Percentiles rank a stretch among this genome's conserved stretches.
These are phyloP conservation scores for Capreolus pygargus DNA, from an alignment of 2,113 vertebrate genomes.

Conservation along the genomic window DNA sequence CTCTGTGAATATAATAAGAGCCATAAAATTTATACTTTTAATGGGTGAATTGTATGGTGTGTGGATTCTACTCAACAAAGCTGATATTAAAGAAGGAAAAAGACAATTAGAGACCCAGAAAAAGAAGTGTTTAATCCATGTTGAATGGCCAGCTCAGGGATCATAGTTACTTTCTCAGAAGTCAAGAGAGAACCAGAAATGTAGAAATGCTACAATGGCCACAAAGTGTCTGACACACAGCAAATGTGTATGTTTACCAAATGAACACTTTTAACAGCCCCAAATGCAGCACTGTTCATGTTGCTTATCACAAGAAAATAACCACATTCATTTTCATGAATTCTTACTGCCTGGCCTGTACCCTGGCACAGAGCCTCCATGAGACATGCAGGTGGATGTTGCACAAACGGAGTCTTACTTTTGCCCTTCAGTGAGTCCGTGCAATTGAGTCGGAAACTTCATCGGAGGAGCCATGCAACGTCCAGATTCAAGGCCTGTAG, in stretches of 20 bases:
- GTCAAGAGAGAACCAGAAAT: not conserved
- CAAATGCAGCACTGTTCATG: no score
- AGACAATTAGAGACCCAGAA: not conserved
- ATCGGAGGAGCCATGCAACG: accelerated
- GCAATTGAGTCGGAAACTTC: not conserved
- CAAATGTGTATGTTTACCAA: not conserved
- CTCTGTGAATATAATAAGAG: not conserved
- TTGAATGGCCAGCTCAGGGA: not conserved
- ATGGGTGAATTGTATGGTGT: not conserved
- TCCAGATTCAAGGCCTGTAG: not conserved
- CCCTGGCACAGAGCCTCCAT: accelerated
- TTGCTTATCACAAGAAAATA: not conserved
- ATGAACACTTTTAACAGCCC: not conserved
- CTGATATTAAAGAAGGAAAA: not conserved
- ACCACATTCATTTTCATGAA: no score
- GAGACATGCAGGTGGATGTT: not conserved
- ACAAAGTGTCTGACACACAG: no score
- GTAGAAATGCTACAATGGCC: not conserved
- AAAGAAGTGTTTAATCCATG: not conserved
- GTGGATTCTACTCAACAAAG: not conserved
- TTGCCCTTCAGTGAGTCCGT: accelerated
- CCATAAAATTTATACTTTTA: not conserved
- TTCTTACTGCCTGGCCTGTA: not conserved
- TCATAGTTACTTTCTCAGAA: not conserved
- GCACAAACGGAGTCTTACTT: not conserved